Evolutionary conservation across 2,797 vertebrate species (phyloP), one percentile per base, ranked within the genome.

Genomic region (Pseudochirops cupreus): DNA sequence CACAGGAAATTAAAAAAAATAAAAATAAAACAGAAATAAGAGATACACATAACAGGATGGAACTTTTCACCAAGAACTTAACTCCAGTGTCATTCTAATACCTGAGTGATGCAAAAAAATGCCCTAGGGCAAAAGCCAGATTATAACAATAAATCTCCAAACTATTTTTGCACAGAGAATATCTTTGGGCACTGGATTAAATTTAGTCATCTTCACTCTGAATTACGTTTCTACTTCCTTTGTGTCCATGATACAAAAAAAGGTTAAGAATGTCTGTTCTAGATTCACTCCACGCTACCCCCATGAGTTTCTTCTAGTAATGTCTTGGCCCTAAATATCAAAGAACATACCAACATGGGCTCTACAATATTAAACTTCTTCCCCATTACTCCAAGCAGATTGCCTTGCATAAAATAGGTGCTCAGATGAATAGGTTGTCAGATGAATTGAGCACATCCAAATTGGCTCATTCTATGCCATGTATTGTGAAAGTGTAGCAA

Each of bases 131-230:
- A 87, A 89, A 92, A 52, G 18, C 7, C n/a, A 93, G 56, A 52
- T 39, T 87, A 91, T 0, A 56, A 28, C 31, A 90, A 62, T 21
- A 13, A 13, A 62, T 9, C 90, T 82, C 67, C n/a, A 82, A 91
- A 50, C 74, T 46, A 57, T 26, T 91, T 91, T 56, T 94, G 59
- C n/a, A 33, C 54, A 53, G 28, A 59, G 29, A 26, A 4, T 21
- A 3, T 18, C 53, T 56, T 57, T 57, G 0, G 74, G 50, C 55
- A 89, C 52, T 59, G 91, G 87, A 62, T 24, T 53, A 91, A 93
- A 93, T 87, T 39, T n/a, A 59, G 90, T 53, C 58, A 94, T 59
- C 74, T 91, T 93, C 31, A 91, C 33, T 92, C 13, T 94, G 62
- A 91, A 87, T 46, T 91, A 82, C 10, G 28, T 91, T 92, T 90